Base-by-base conservation (phyloP, 2,888 invertebrate genomes). In the Agonopterix subpropinquella region DNA sequence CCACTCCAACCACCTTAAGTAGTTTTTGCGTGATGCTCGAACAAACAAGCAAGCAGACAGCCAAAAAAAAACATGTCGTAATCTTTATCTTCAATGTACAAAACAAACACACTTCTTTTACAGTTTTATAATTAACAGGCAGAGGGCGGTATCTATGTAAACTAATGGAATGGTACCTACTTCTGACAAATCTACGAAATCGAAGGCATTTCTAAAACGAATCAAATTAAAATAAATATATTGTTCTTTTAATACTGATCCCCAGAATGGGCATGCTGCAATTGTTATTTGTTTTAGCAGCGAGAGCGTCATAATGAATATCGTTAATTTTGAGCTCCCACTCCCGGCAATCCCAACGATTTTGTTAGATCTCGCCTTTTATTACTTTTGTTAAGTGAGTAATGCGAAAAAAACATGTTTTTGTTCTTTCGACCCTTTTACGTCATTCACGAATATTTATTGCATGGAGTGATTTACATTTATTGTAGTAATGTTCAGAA, bases 251-350 rank as follows among this genome's bases (percentile, higher is more conserved):
- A 56, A 48, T 56, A 54, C 54, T 54, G 50, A 54, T 39, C 48
- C 4, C 48, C 47, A 39, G 49, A 50, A 48, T 43, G 48, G 45
- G 50, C 35, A 46, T 15, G 55, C 50, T 58, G 57, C 60, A 55
- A 57, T 65, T 70, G 68, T 63, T 70, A 64, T 73, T 73, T 70
- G 69, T 70, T 69, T 65, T 59, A 59, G 57, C 56, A 54, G 55
- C 55, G 63, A 64, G 69, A 66, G 62, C 60, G 61, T 61, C 63
- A 61, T 73, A 72, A 73, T 70, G 62, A 67, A 53, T 49, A 57
- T 57, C 70, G 65, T 73, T 73, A 70, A 72, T 72, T 72, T 61
- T 53, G 59, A 58, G 62, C 65, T 28, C 5, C 62, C 63, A 54
- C 65, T 28, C 5, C 62, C 63, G 53, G 63, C 65, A 62, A 70